Percentiles rank a stretch among this genome's conserved stretches.
phyloP scores from a whole-genome alignment of 2,113 vertebrate genomes.

The Ardeotis arabs region DNA sequence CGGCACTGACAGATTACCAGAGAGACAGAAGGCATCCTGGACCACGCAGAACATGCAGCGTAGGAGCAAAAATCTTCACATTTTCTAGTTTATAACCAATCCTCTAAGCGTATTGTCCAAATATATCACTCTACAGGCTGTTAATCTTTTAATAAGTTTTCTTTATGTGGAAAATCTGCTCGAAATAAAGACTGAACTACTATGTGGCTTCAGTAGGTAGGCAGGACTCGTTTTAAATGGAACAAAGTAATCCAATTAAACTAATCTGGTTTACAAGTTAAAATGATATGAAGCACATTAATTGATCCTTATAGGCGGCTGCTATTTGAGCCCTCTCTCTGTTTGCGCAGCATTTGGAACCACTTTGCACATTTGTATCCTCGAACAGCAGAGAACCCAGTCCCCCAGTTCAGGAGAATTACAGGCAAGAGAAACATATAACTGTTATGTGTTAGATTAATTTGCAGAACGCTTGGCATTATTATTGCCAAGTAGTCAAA shows the following conservation, averaged over 20 bases:
- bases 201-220: constrained; percentile 33
- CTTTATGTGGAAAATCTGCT: constrained; percentile 20
- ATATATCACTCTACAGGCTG: constrained; percentile 31
- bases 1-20: not conserved
- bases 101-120: constrained; percentile 44
- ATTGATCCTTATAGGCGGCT: constrained; percentile 54
- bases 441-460: constrained; percentile 81
- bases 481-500: constrained; percentile 87
- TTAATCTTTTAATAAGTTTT: constrained; percentile 69
- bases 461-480: constrained; percentile 87
- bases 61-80: constrained; percentile 2
- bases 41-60: not conserved
- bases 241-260: constrained; percentile 72
- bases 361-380: constrained; percentile 66
- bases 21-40: not conserved
- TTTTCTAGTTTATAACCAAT: constrained; percentile 39
- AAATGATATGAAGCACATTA: constrained; percentile 64
- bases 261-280: constrained; percentile 65
- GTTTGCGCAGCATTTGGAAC: constrained; percentile 68
- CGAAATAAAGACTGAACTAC: constrained; percentile 48
- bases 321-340: constrained; percentile 55
- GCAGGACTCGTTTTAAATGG: constrained; percentile 41
- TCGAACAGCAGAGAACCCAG: constrained; percentile 55
- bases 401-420: constrained; percentile 66
- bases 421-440: constrained; percentile 74